Evolutionary conservation across 2,888 invertebrate genomes (phyloP).

Genomic region (Bombylius major): DNA sequence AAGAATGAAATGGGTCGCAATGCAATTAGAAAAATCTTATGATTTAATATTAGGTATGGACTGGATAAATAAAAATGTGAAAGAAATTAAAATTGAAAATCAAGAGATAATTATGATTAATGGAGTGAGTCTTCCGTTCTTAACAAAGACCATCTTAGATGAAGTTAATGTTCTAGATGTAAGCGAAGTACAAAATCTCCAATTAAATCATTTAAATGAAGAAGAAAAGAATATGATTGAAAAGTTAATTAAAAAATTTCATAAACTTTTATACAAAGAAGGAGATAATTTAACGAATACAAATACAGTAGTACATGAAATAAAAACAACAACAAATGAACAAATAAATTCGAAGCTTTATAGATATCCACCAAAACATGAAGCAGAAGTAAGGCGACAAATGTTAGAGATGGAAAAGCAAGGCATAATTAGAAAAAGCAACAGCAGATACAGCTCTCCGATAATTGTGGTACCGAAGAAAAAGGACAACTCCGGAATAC

Average conservation of each 20-base stretch:
- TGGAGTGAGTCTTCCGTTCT: conserved; percentile 1
- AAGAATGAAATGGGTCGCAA: conserved; percentile 7
- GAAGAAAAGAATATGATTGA: neutral
- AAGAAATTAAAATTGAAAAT: conserved; percentile 5
- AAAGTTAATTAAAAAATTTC: conserved; percentile 1
- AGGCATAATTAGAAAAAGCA: conserved; percentile 10
- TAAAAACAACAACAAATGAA: conserved; percentile 3
- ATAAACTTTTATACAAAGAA: conserved; percentile 2
- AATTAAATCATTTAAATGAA: conserved; percentile 1
- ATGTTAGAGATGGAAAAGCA: conserved; percentile 10
- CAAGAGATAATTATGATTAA: conserved; percentile 1
- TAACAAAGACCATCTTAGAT: conserved; percentile 1
- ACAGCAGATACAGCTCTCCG: conserved; percentile 7
- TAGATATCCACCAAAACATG: conserved; percentile 4
- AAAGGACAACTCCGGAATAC: conserved; percentile 7
- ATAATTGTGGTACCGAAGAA: conserved; percentile 8
- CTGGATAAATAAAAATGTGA: conserved; percentile 9
- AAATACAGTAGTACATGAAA: neutral
- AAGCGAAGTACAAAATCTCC: neutral
- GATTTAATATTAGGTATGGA: conserved; percentile 10
- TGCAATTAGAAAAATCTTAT: conserved; percentile 8
- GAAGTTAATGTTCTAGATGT: conserved; percentile 8
- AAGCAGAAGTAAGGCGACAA: conserved; percentile 5
- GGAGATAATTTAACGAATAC: conserved; percentile 5
- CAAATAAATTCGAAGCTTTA: conserved; percentile 11